Conservation (phyloP, 2,113 vertebrate species). For the Antechinus flavipes region DNA sequence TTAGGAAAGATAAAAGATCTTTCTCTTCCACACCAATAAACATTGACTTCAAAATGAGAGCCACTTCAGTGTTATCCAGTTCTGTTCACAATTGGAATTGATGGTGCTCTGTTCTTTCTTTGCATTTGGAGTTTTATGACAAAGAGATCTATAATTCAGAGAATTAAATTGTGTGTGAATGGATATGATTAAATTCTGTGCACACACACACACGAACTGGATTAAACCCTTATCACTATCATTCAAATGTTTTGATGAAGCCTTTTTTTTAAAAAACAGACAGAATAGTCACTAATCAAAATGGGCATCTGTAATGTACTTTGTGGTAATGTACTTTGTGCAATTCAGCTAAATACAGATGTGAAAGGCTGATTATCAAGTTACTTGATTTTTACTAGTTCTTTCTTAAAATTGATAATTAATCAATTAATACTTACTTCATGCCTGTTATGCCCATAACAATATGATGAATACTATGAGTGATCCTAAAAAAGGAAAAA, state of each 20-base stretch:
- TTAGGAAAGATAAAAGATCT: conserved; percentile 67
- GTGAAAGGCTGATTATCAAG: conserved; percentile 40
- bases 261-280: conserved; percentile 57
- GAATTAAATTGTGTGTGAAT: conserved; percentile 81
- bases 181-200: conserved; percentile 72
- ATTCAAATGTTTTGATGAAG: conserved; percentile 77
- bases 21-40: conserved; percentile 59
- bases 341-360: conserved; percentile 54
- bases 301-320: conserved; percentile 38
- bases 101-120: conserved; percentile 82
- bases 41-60: conserved; percentile 75
- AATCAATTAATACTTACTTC: not conserved
- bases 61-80: conserved; percentile 75
- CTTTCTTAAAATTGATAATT: conserved; percentile 33
- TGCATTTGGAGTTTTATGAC: conserved; percentile 71
- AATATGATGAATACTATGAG: not conserved
- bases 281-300: conserved; percentile 75
- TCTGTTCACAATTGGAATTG: conserved; percentile 77
- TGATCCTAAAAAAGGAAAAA: not conserved
- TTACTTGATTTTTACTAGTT: conserved; percentile 62
- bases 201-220: conserved; percentile 24
- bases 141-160: conserved; percentile 82
- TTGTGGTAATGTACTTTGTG: conserved; percentile 38
- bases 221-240: conserved; percentile 72
- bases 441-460: not conserved